Percentiles rank a stretch among this genome's conserved stretches.
These are phyloP conservation scores for Drosophila pullipes DNA, from an alignment of 2,888 invertebrate genomes.

Conservation along the genomic window DNA sequence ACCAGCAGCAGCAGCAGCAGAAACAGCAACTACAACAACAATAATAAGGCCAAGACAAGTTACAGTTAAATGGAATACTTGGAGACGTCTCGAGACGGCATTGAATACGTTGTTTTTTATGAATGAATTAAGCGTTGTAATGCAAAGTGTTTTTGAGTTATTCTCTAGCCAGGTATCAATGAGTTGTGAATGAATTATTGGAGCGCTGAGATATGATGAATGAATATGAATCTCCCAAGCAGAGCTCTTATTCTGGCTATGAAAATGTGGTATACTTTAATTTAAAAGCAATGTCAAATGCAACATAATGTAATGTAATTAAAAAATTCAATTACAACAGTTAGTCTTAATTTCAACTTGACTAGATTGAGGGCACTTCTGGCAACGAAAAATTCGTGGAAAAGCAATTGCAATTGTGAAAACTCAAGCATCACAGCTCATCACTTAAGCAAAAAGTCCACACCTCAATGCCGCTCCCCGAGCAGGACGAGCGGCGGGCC, in stretches of 20 bases:
- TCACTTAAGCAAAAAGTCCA: conserved; percentile 67
- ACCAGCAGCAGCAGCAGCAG: conserved; percentile 46
- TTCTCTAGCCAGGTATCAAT: conserved; percentile 37
- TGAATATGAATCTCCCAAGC: not conserved
- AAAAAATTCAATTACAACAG: not conserved
- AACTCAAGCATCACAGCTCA: conserved; percentile 34
- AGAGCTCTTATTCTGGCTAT: not conserved
- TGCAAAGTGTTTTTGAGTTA: conserved; percentile 34
- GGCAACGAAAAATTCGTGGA: conserved; percentile 23
- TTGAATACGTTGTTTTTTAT: conserved; percentile 50
- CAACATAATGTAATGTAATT: not conserved
- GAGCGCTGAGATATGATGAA: not conserved
- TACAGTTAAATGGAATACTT: conserved; percentile 56
- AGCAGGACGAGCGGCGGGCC: not conserved
- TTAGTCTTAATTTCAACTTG: not conserved
- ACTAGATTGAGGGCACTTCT: conserved; percentile 11
- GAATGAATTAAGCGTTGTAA: conserved; percentile 53
- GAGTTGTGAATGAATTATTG: conserved; percentile 18
- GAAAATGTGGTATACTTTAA: not conserved
- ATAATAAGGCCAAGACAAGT: conserved; percentile 34
- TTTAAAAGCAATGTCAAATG: too few relatives aligned
- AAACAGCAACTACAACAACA: conserved; percentile 18
- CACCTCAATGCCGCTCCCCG: conserved; percentile 57
- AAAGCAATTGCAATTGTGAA: conserved; percentile 8
- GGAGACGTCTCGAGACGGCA: conserved; percentile 19